Base-by-base conservation (phyloP, 2,888 invertebrate species). In the Ischnura elegans region DNA sequence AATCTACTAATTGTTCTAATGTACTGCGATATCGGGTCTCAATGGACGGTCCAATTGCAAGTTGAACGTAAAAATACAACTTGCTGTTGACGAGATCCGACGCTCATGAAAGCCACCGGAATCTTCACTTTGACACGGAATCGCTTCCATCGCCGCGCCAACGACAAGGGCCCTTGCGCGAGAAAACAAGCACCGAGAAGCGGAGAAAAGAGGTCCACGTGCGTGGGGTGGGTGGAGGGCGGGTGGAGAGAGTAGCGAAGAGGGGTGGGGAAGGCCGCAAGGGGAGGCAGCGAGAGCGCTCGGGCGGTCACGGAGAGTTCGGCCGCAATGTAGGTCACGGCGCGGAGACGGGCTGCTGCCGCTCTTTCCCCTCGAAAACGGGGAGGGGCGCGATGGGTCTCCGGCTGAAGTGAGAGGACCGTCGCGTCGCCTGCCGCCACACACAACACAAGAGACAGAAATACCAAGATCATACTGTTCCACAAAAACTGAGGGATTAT, bases 281-380 rank as follows among this genome's bases (percentile, higher is more conserved):
- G 84, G 8, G 2, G 86, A 5, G 45, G 45, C 29, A 36, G 51
- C 51, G 13, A 13, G 8, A 13, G 51, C 13, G 51, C 13, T 29
- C 76, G 76, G 76, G 13, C 76, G 76, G 76, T 76, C 76, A 76
- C 76, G 36, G 76, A 13, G 76, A 29, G 29, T 76, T 76, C 76
- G 76, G 10, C 36, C 76, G 61, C 16, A 36, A 76, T 76, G 76
- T 76, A 36, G 76, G 76, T 76, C 76, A 76, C 76, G 76, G 76
- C 76, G 76, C 25, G 76, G 51, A n/a, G n/a, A n/a, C n/a, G n/a
- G n/a, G n/a, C n/a, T n/a, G n/a, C 51, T 51, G 51, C n/a, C n/a
- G 51, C 51, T 25, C 25, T 25, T 76, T 76, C 25, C 76, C 36
- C 29, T 36, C 76, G 25, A 21, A 21, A 43, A 45, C 19, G 42